Evolutionary conservation across 1,140 invertebrate genomes (phyloP).

Genomic region (Zaprionus tsacasi): DNA sequence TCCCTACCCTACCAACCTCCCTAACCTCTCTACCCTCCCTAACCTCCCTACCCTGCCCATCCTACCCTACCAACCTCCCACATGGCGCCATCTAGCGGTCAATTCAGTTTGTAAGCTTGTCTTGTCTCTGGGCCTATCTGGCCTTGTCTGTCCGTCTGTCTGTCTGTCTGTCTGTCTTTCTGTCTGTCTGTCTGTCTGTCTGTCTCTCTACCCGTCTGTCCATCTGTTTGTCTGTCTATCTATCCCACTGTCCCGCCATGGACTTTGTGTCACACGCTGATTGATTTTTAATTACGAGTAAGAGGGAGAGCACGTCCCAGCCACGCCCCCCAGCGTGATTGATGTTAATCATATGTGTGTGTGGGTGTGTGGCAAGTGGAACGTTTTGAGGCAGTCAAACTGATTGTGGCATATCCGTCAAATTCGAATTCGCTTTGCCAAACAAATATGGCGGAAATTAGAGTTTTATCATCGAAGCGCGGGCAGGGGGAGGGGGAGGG

Average conservation of each 20-base stretch:
- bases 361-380: slow-evolving; percentile 10
- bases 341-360: slow-evolving; percentile 69
- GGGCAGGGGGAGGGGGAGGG: background rate
- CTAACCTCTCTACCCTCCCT: no score
- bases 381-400: slow-evolving; percentile 16
- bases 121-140: slow-evolving; percentile 3
- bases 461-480: slow-evolving; percentile 46
- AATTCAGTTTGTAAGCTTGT: slow-evolving; percentile 3
- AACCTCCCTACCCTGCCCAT: no score
- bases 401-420: slow-evolving; percentile 30
- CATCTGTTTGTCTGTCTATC: background rate
- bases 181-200: background rate
- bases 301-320: background rate
- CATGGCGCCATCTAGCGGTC: slow-evolving; percentile 14
- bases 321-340: slow-evolving; percentile 27
- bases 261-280: slow-evolving; percentile 65
- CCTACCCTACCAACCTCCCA: no score
- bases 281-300: slow-evolving; percentile 72
- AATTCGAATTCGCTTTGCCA: slow-evolving; percentile 25
- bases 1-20: no score
- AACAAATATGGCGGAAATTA: slow-evolving; percentile 55
- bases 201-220: slow-evolving; percentile 17
- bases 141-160: slow-evolving; percentile 1
- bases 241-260: slow-evolving; percentile 32
- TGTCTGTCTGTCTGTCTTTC: slow-evolving; percentile 14